Conservation (phyloP, 2,888 invertebrate genomes). For the Nemurella pictetii region DNA sequence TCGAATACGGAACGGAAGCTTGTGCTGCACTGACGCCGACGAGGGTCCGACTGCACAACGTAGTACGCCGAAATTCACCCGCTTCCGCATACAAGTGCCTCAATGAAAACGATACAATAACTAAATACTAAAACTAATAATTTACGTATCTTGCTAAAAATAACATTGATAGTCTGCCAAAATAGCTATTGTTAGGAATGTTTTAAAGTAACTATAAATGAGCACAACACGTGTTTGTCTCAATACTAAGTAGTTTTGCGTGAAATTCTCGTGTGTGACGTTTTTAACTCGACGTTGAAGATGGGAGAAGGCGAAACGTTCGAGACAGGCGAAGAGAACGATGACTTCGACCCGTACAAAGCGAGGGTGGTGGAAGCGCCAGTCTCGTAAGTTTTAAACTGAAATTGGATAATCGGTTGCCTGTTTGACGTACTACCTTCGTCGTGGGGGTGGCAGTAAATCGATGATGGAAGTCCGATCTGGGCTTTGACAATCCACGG, state of each 20-base stretch:
- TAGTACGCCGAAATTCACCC: background rate
- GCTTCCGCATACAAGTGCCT: background rate
- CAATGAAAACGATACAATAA: background rate
- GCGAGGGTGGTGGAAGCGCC: background rate
- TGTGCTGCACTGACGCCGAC: background rate
- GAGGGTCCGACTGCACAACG: too few species aligned
- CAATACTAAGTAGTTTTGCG: background rate
- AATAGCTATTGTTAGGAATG: background rate
- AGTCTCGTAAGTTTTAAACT: background rate
- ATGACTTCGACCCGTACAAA: constrained; percentile 11
- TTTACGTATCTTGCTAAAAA: background rate
- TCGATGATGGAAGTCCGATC: background rate
- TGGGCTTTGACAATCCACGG: background rate
- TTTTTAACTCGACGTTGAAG: background rate
- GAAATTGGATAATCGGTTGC: background rate
- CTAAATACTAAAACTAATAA: background rate
- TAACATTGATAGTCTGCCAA: background rate
- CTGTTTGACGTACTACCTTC: background rate
- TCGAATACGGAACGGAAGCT: background rate
- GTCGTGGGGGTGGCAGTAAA: background rate
- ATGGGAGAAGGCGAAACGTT: background rate
- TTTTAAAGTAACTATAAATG: background rate
- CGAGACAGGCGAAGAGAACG: background rate
- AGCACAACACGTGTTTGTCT: background rate
- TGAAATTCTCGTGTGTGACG: background rate